Base-by-base conservation (phyloP, 2,797 vertebrate genomes). In the Crenichthys baileyi region DNA sequence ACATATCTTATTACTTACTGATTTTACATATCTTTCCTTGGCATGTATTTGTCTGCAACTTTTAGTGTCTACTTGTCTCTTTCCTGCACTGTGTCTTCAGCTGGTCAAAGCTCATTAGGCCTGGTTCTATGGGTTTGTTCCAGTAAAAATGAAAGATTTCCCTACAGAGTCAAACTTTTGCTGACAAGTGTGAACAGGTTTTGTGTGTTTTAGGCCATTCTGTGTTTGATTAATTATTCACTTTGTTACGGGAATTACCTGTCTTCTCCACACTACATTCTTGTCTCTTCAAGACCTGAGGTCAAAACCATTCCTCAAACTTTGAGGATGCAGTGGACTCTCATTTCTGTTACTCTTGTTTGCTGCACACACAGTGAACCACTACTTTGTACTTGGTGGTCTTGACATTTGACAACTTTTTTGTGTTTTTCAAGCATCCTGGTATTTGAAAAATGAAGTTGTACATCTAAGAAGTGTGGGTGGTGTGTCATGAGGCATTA, bases 391-490 rank as follows among this genome's bases (percentile, higher is more conserved):
- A 39, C 48, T 55, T 39, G 39, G 48, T 18, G 31, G 36, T 61
- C 55, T 72, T 55, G 39, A 72, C 44, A 75, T 80, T 46, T 18
- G 26, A 39, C 75, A 67, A 31, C 41, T 60, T n/a, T 29, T 63
- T 31, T 68, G 39, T 20, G 3, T 56, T 1, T 65, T 65, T 65
- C 61, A 65, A 20, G 39, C 31, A 65, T 65, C 61, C 61, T 61
- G 29, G 61, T 65, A 41, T 67, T 77, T 74, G 26, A 55, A 36
- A 41, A 24, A 67, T 24, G 16, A 48, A 68, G 72, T 12, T 71
- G 46, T 79, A 78, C 31, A 39, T 65, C 41, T 48, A 60, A 67
- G 50, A 41, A 71, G 58, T 29, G 50, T 70, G 50, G 63, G 72
- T 60, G 50, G 18, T 18, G 39, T 53, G 58, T 65, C 79, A 63